Evolutionary conservation across 2,797 vertebrate genomes (phyloP).

Genomic region (Enteromius radiatus): DNA sequence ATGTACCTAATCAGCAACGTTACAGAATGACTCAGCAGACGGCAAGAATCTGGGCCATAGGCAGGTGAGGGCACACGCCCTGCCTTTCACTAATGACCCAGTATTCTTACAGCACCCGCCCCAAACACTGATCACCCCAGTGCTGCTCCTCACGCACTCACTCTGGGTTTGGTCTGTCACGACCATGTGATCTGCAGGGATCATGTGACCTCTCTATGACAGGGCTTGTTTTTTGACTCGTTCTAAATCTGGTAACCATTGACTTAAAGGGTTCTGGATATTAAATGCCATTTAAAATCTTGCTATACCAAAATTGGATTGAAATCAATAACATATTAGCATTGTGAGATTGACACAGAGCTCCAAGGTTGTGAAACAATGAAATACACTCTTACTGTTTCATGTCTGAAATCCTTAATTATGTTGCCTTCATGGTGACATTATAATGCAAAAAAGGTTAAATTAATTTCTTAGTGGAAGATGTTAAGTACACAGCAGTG

Average conservation of each 20-base stretch:
- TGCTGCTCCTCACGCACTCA: slow-evolving; percentile 9
- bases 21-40: slow-evolving; percentile 33
- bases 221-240: slow-evolving; percentile 29
- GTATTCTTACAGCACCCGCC: slow-evolving; percentile 27
- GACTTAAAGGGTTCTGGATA: background rate
- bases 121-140: slow-evolving; percentile 41
- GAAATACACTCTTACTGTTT: background rate
- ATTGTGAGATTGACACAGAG: background rate
- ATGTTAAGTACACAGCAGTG: background rate
- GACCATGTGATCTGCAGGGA: slow-evolving; percentile 53
- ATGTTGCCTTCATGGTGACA: background rate
- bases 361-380: background rate
- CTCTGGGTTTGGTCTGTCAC: slow-evolving; percentile 51
- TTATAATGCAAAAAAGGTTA: background rate
- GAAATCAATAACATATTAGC: background rate
- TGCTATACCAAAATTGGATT: background rate
- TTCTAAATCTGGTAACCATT: background rate
- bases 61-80: background rate
- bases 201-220: slow-evolving; percentile 57
- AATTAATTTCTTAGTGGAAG: background rate
- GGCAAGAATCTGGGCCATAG: slow-evolving; percentile 33
- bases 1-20: background rate
- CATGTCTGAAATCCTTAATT: background rate
- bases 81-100: slow-evolving; percentile 1
- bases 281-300: background rate